Evolutionary conservation across 1,140 invertebrate species (phyloP).

Genomic region (Micrasema longulum): DNA sequence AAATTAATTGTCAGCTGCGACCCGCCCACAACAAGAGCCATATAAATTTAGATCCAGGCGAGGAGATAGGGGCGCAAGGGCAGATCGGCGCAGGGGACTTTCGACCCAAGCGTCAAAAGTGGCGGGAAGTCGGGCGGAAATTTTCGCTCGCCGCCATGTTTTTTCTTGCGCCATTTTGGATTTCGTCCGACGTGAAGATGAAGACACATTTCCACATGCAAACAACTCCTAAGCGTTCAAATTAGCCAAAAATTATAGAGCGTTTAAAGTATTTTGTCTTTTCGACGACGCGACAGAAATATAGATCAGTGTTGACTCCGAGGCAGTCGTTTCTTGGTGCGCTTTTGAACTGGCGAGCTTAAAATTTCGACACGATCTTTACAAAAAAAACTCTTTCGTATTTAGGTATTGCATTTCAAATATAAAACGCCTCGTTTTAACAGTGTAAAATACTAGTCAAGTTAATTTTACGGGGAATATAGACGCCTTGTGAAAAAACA

Average conservation of each 20-base stretch:
- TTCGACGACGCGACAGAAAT: constrained; percentile 5
- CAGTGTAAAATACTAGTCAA: background rate
- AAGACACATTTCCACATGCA: constrained; percentile 24
- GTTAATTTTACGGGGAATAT: too few relatives aligned
- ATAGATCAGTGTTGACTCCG: background rate
- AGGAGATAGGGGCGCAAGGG: background rate
- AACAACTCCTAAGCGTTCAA: constrained; percentile 35
- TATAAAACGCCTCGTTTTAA: background rate
- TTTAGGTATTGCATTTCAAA: background rate
- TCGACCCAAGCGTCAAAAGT: constrained; percentile 3
- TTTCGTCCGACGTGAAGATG: background rate
- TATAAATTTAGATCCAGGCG: constrained; percentile 8
- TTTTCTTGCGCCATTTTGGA: background rate
- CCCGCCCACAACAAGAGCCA: constrained; percentile 18
- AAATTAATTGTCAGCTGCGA: constrained; percentile 21
- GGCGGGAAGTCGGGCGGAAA: background rate
- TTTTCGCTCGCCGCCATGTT: constrained; percentile 7
- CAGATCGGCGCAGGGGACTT: background rate
- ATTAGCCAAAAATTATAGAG: constrained; percentile 45
- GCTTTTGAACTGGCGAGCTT: too few relatives aligned
- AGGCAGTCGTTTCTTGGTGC: background rate
- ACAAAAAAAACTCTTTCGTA: too few relatives aligned
- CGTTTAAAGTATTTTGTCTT: constrained; percentile 39
- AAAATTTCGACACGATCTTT: too few relatives aligned
- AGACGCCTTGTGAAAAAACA: too few relatives aligned